Conservation (phyloP, 2,113 vertebrate genomes). For the Lichenostomus cassidix region DNA sequence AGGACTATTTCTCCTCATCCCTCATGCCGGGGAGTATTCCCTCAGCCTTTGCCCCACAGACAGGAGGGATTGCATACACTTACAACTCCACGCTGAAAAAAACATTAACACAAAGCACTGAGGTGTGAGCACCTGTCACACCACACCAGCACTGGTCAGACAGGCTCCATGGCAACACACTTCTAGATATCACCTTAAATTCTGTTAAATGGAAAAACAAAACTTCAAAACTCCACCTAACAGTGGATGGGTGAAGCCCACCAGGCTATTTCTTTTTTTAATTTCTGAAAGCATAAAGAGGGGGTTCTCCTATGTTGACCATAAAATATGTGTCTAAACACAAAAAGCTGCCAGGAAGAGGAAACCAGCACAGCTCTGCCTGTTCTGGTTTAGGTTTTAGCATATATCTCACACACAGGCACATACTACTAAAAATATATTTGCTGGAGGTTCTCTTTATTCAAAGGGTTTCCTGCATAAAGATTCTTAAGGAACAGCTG, state of each 20-base stretch:
- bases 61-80: neutral
- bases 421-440: fast-evolving
- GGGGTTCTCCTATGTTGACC: neutral
- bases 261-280: neutral
- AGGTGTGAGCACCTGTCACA: neutral
- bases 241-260: neutral
- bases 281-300: neutral
- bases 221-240: neutral
- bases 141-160: fast-evolving
- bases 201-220: neutral
- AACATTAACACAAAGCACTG: neutral
- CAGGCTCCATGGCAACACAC: neutral
- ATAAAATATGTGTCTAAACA: neutral
- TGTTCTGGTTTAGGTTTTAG: neutral
- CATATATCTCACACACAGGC: neutral
- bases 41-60: neutral
- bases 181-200: neutral
- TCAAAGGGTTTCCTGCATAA: neutral
- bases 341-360: neutral
- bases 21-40: neutral
- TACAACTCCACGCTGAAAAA: neutral
- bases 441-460: neutral
- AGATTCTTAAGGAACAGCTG: neutral
- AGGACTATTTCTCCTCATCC: neutral
- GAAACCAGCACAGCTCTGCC: neutral